Percentiles rank a stretch among this genome's conserved stretches.
Conservation (phyloP, 2,888 invertebrate genomes). For the Pyrocoelia pectoralis region DNA sequence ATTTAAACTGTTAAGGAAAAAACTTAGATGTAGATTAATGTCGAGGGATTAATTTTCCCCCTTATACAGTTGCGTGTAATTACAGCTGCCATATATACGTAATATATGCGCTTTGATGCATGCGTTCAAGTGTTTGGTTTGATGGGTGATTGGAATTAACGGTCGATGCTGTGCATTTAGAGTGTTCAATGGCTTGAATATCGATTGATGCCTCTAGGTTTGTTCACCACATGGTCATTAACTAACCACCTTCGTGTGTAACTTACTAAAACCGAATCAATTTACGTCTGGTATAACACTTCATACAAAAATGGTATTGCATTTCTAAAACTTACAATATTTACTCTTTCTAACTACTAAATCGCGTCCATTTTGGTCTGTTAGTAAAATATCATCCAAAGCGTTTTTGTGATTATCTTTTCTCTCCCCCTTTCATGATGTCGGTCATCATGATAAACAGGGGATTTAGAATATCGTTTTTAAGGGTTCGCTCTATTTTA, state of each 20-base stretch:
- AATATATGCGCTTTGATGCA: conserved; percentile 40
- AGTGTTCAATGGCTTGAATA: neutral
- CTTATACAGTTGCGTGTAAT: neutral
- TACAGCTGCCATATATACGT: conserved; percentile 34
- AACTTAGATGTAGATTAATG: neutral
- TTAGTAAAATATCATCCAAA: neutral
- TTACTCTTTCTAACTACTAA: neutral
- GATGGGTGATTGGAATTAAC: neutral
- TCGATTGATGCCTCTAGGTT: neutral
- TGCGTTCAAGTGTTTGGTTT: neutral
- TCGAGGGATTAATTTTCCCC: neutral
- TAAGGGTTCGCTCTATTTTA: neutral
- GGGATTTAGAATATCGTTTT: conserved; percentile 10
- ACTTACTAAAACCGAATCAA: too few species aligned
- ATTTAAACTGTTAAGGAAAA: neutral
- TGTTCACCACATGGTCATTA: neutral
- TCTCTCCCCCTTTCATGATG: neutral
- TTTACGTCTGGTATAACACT: too few species aligned
- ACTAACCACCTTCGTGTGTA: neutral
- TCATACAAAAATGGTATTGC: too few species aligned
- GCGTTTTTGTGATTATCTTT: conserved; percentile 6
- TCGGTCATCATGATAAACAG: conserved; percentile 8
- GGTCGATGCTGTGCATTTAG: conserved; percentile 2
- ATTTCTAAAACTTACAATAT: too few species aligned
- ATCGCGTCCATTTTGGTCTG: neutral